Conservation (phyloP, 2,888 invertebrate genomes). For the Microplitis deprimator region DNA sequence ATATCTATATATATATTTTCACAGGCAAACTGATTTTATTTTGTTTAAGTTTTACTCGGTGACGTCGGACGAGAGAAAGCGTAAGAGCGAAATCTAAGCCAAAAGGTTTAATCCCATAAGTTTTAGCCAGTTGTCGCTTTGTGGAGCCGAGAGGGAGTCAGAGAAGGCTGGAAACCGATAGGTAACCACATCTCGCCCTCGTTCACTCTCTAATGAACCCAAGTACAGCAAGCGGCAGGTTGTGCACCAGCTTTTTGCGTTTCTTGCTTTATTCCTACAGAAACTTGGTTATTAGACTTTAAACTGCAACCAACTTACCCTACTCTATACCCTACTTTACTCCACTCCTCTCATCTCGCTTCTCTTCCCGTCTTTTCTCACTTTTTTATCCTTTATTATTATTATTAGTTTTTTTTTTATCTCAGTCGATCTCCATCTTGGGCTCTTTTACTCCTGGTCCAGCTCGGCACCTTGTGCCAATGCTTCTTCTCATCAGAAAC, state of each 20-base stretch:
- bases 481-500: too few relatives aligned
- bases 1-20: too few relatives aligned
- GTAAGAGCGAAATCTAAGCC: too few relatives aligned
- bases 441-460: conserved; percentile 14
- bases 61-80: too few relatives aligned
- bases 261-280: conserved; percentile 45
- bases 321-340: conserved; percentile 1
- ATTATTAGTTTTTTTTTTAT: not conserved
- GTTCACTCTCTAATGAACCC: conserved; percentile 48
- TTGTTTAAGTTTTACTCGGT: not conserved
- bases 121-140: too few relatives aligned
- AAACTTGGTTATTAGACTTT: conserved; percentile 51
- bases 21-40: not conserved
- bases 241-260: conserved; percentile 35
- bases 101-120: too few relatives aligned
- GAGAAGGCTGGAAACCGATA: conserved; percentile 32
- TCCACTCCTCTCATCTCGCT: conserved; percentile 29
- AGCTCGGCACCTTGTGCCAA: conserved; percentile 12
- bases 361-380: not conserved
- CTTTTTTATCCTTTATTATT: conserved; percentile 15
- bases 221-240: conserved; percentile 24
- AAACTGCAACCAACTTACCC: conserved; percentile 33
- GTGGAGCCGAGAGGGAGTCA: too few relatives aligned
- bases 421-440: not conserved
- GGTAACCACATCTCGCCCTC: conserved; percentile 35